Base-by-base conservation (phyloP, 2,113 vertebrate genomes). In the Dryoscopus gambensis region DNA sequence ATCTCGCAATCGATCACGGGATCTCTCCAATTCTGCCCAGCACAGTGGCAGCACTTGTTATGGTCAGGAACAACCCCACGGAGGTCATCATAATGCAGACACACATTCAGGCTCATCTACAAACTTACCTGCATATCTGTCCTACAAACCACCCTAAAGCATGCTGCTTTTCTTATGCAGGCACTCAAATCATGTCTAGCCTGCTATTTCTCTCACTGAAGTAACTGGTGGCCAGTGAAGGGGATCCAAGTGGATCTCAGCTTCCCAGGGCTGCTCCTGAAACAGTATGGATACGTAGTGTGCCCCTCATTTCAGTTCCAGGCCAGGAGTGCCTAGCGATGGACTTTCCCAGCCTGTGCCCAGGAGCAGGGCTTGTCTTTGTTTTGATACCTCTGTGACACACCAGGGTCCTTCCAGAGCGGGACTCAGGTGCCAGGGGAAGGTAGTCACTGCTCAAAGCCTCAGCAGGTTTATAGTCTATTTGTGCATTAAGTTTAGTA, bases 371-470 rank as follows among this genome's bases (percentile, higher is more conserved):
- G 33, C 2, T 25, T 77, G 30, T 49, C 55, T 74, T 57, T 59
- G n/a, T 37, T 53, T 69, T 0, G 0, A 22, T 27, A 65, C 6
- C 52, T 46, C 50, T 21, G 50, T 3, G 3, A 73, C n/a, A 14
- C 7, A 4, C 31, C 28, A 23, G 24, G 15, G 33, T 87, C 42
- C 50, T 87, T 53, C 55, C 42, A 33, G 53, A 59, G 46, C 33
- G 81, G 50, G 27, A 47, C 44, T 55, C n/a, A 30, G 47, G 19
- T 59, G 22, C 49, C 9, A 27, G 8, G 20, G 44, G 4, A 65
- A 57, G 16, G 31, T 24, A 60, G 20, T 31, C 50, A 80, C 47
- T 13, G 22, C 30, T 40, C 46, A 69, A 80, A 79, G 35, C 62
- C 40, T 73, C 63, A 47, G 42, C 25, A 86, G 18, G 11, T 59